phyloP scores from a whole-genome alignment of 2,797 vertebrate genomes.

The Agapornis canus region DNA sequence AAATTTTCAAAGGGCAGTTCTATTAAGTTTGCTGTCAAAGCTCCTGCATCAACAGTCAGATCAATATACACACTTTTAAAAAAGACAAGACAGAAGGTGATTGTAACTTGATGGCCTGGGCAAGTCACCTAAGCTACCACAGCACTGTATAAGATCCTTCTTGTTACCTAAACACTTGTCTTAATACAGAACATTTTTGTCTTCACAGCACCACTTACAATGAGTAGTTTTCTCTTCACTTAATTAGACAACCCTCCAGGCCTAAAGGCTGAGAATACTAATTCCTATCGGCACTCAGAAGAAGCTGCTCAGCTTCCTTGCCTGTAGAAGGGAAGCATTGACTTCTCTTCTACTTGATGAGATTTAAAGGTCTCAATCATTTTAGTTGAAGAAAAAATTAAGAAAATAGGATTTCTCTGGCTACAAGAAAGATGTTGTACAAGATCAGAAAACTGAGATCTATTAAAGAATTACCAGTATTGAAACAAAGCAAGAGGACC shows the following conservation, averaged over 20 bases:
- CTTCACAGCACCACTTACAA: background rate
- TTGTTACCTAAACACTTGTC: background rate
- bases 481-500: background rate
- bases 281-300: background rate
- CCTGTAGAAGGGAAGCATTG: background rate
- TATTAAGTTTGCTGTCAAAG: background rate
- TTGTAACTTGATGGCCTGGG: background rate
- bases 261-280: background rate
- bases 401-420: background rate
- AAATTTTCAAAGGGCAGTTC: background rate
- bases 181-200: background rate
- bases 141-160: background rate
- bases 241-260: background rate
- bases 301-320: background rate
- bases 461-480: background rate
- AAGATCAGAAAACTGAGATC: background rate
- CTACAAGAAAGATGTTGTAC: background rate
- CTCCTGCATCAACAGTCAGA: background rate
- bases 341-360: background rate
- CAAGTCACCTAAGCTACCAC: background rate
- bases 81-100: background rate
- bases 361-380: background rate
- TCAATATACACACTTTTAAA: background rate
- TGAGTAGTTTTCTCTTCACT: background rate
- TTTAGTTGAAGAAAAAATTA: background rate